Base-by-base conservation (phyloP, 92 coral and sea anemone species). In the Ricordea florida region DNA sequence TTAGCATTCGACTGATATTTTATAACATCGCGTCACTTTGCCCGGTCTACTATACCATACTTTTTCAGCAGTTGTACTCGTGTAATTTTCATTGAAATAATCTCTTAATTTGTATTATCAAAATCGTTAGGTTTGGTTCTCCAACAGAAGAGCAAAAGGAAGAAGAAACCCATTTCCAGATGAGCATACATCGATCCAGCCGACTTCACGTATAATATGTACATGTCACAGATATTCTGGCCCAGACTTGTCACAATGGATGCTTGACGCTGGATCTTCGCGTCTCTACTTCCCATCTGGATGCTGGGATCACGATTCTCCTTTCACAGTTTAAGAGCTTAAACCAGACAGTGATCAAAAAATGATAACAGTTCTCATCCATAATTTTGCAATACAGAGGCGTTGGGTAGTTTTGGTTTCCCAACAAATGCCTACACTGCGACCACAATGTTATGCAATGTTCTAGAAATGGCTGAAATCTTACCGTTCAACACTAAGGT, bases 61-160 rank as follows among this genome's bases (percentile, higher is more conserved):
- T 15, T 13, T 0, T 44, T 15, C 15, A 23, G 23, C 6, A 15
- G 2, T 44, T 40, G 11, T 40, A 40, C 11, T 11, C 16, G 46
- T 40, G 2, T 17, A 40, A 2, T 40, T 40, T 40, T 40, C 46
- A 40, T 11, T 17, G 46, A 40, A 17, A 17, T 5, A 40, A 17
- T 2, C 11, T 17, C 16, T 14, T 5, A 14, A 40, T 40, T 40
- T 11, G n/a, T 10, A 2, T 27, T 70, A 0, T 70, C 30, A n/a
- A n/a, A n/a, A 27, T 40, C 26, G 18, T 17, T 14, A 83, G 88
- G 78, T 83, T 23, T 83, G 88, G 88, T 83, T 83, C 46, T 83
- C 88, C 8, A 83, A 83, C 38, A 75, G 88, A 59, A 43, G 88
- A 44, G 88, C 88, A n/a, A 83, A 83, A 46, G 78, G 59, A 66